Base-by-base conservation (phyloP, 2,888 invertebrate species). In the Apodemia hepburni region DNA sequence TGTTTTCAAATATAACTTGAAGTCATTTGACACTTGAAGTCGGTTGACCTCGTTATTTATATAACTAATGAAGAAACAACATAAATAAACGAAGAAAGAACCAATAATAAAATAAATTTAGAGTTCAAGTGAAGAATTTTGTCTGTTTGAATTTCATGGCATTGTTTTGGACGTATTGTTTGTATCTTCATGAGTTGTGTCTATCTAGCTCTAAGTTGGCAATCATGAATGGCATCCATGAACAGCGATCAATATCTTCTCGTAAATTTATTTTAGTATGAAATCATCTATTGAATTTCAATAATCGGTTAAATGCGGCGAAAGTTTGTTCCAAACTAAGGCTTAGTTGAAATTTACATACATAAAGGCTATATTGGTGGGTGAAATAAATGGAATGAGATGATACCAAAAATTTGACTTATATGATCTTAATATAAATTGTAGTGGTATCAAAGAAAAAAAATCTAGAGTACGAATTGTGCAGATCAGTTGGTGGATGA, bases 131-230 rank as follows among this genome's bases (percentile, higher is more conserved):
- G 33, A 33, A 33, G 33, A 33, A 33, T 33, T 33, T 33, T 7
- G 7, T 33, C 33, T 5, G 33, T 33, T 33, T 33, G 33, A 33
- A 3, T 33, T 33, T 33, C 8, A 33, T 33, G 33, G 33, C 8
- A 33, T 33, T 33, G 33, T 33, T 33, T 33, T 33, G 33, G 8
- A 7, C 8, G 42, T 45, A 57, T 61, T 59, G 63, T 74, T 76
- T 76, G 79, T 76, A 70, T 81, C 81, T 73, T 73, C 72, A 73
- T 73, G 65, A 68, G 70, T 70, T 62, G 49, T 54, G 66, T 68
- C 64, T 66, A 66, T 61, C 67, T 74, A 73, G 79, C 75, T 74
- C 81, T 79, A 69, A 68, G 77, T n/a, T 3, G 49, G 49, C 49
- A 49, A 49, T 51, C 8, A 17, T 47, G 11, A 18, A 51, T 18